Percentiles rank a stretch among this genome's conserved stretches.
Conservation (phyloP, 2,113 vertebrate species). For the Cygnus buccinator region DNA sequence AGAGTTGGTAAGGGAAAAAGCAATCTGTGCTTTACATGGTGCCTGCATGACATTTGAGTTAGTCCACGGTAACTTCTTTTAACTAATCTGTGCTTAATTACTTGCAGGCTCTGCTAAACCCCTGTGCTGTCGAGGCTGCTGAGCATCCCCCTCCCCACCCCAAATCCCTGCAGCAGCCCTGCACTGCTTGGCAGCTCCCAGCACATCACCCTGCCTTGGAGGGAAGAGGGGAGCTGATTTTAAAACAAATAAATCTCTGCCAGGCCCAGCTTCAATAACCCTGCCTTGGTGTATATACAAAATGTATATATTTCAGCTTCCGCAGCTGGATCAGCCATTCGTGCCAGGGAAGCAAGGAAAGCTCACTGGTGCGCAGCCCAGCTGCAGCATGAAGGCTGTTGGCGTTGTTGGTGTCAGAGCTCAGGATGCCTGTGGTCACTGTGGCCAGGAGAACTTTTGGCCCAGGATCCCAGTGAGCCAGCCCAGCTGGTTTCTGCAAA, state of each 20-base stretch:
- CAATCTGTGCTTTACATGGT: fast-evolving
- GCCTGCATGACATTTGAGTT: not conserved
- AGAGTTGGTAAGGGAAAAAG: not conserved
- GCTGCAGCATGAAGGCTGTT: not conserved
- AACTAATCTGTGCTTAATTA: not conserved
- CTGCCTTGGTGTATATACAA: not conserved
- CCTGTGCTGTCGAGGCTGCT: not conserved
- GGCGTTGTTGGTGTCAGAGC: not conserved
- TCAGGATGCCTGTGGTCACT: not conserved
- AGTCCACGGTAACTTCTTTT: not conserved
- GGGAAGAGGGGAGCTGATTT: not conserved
- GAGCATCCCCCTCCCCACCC: not conserved
- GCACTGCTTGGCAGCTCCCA: not conserved
- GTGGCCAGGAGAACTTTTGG: not conserved
- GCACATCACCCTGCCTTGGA: not conserved
- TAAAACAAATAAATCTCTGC: not conserved
- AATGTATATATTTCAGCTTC: not conserved
- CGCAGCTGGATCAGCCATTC: not conserved
- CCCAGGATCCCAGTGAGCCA: not conserved
- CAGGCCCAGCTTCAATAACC: not conserved
- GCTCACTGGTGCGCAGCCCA: not conserved
- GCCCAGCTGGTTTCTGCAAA: not conserved
- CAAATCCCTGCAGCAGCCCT: not conserved
- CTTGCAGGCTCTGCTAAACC: not conserved
- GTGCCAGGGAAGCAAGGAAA: not conserved